A percentile compares a stretch with the other conserved stretches of the same genome.
phyloP scores from a whole-genome alignment of 2,888 invertebrate genomes.

The Dorcus hopei region DNA sequence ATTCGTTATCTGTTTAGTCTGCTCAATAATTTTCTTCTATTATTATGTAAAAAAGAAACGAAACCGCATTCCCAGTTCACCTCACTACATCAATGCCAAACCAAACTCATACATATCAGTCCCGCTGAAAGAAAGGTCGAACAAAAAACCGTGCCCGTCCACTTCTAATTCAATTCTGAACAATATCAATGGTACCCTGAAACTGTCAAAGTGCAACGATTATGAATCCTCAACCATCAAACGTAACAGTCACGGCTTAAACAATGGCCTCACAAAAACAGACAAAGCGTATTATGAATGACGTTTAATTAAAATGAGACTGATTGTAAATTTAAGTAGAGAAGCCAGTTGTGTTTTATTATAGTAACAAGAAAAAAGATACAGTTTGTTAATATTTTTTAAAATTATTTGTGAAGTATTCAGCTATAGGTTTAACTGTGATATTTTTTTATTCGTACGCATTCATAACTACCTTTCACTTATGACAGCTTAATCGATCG shows the following conservation, averaged over 20 bases:
- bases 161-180: conserved; percentile 45
- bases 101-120: conserved; percentile 83
- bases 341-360: no score
- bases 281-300: conserved; percentile 28
- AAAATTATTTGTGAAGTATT: no score
- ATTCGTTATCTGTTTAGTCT: conserved; percentile 34
- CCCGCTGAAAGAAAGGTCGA: conserved; percentile 70
- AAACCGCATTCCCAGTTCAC: conserved; percentile 68
- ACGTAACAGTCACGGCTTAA: conserved; percentile 67
- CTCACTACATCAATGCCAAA: conserved; percentile 77
- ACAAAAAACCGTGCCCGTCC: conserved; percentile 42
- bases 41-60: conserved; percentile 46
- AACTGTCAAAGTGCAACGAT: conserved; percentile 68
- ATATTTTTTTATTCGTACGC: no score
- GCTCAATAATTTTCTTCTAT: conserved; percentile 36
- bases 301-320: conserved; percentile 1
- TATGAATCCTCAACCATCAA: conserved; percentile 68
- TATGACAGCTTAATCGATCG: no score
- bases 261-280: conserved; percentile 54
- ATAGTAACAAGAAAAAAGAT: no score
- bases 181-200: conserved; percentile 38
- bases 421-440: no score
- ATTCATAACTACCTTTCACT: no score
- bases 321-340: no score
- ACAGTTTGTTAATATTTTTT: no score